These are phyloP conservation scores for Drosophila funebris DNA, from an alignment of 1,140 invertebrate species.

Conservation along the genomic window DNA sequence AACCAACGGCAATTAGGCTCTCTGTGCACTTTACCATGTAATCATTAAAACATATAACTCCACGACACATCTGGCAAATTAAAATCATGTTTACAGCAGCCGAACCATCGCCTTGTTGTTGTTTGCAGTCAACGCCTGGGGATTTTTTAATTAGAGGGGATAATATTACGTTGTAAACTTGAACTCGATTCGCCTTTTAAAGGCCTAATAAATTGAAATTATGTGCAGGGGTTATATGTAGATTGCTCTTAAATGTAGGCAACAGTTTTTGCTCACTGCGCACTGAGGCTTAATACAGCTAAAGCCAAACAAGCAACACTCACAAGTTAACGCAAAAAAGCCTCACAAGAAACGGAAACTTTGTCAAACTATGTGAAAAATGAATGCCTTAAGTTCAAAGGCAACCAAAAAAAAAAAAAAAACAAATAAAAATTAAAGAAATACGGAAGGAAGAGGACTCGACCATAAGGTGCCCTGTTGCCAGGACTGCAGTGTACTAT, in stretches of 20 bases:
- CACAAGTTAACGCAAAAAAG: neutral
- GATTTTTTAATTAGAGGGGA: conserved; percentile 67
- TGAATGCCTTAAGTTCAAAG: neutral
- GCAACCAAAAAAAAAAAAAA: too few relatives aligned
- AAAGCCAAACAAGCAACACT: neutral
- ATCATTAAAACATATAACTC: conserved; percentile 56
- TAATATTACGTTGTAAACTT: conserved; percentile 41
- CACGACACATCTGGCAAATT: conserved; percentile 38
- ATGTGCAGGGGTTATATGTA: conserved; percentile 3
- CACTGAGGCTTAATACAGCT: too few relatives aligned
- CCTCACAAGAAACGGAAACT: neutral
- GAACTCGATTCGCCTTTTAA: conserved; percentile 26
- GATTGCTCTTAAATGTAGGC: conserved; percentile 21
- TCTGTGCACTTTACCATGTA: conserved; percentile 76
- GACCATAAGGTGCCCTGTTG: neutral
- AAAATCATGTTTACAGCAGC: conserved; percentile 61
- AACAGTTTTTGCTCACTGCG: neutral
- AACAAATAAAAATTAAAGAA: too few relatives aligned
- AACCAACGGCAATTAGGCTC: conserved; percentile 15
- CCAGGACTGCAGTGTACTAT: neutral
- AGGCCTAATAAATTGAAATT: conserved; percentile 15
- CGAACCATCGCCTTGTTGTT: conserved; percentile 38
- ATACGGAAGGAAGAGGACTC: neutral
- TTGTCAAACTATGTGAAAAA: conserved; percentile 3
- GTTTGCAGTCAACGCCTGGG: conserved; percentile 11